Percentiles rank a stretch among this genome's conserved stretches.
Conservation (phyloP, 2,797 vertebrate genomes). For the Gymnopithys bicolor region DNA sequence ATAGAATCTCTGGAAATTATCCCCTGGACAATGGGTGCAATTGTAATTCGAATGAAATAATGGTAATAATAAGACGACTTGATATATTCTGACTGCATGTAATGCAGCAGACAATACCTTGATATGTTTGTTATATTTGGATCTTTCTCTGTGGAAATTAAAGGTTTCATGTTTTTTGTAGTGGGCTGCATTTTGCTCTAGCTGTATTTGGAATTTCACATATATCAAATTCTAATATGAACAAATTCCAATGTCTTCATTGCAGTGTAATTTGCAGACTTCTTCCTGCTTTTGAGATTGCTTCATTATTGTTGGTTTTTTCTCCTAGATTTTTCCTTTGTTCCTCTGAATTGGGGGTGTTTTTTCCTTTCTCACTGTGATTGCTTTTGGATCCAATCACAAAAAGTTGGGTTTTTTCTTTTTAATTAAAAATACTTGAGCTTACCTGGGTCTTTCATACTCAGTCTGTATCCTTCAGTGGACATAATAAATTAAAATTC, state of each 20-base stretch:
- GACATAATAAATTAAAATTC: constrained; percentile 29
- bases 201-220: not conserved
- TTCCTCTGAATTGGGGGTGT: not conserved
- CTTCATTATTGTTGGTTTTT: not conserved
- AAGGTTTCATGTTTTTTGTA: not conserved
- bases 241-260: not conserved
- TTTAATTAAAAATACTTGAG: not conserved
- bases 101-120: not conserved
- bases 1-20: constrained; percentile 17
- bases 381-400: constrained; percentile 13
- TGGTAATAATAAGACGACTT: not conserved
- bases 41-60: constrained; percentile 47
- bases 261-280: not conserved
- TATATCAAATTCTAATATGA: not conserved
- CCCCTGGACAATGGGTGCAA: not conserved
- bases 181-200: not conserved
- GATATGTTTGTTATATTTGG: not conserved
- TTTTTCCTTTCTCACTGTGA: not conserved
- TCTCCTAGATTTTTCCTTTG: not conserved
- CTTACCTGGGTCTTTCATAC: not conserved
- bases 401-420: not conserved
- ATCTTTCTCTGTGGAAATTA: constrained; percentile 19
- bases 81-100: not conserved
- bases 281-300: not conserved
- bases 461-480: constrained; percentile 12